These are phyloP conservation scores for Neoaliturus tenellus DNA, from an alignment of 2,888 invertebrate genomes.

Conservation along the genomic window DNA sequence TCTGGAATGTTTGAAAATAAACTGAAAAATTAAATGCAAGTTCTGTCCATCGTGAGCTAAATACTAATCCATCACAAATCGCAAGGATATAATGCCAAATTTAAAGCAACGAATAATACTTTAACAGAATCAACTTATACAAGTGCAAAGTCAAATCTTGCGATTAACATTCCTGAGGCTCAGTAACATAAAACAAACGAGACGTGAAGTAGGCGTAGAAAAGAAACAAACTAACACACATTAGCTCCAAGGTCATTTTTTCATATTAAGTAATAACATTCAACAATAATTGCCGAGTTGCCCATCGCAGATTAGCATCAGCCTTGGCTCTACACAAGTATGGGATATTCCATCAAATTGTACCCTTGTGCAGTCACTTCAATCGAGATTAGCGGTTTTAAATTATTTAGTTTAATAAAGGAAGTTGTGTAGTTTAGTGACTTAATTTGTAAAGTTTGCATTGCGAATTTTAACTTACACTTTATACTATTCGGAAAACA, in stretches of 20 bases:
- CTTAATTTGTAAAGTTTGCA: too few relatives aligned
- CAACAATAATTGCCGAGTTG: conserved; percentile 30
- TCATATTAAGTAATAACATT: conserved; percentile 34
- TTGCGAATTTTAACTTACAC: too few relatives aligned
- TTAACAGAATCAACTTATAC: too few relatives aligned
- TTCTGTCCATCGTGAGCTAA: too few relatives aligned
- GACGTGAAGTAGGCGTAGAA: background rate
- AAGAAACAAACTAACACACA: conserved; percentile 35
- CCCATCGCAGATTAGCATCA: conserved; percentile 37
- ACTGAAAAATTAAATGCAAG: too few relatives aligned
- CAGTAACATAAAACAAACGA: background rate
- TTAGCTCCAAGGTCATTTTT: conserved; percentile 35
- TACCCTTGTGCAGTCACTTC: background rate
- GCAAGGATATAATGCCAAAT: too few relatives aligned
- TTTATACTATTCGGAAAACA: too few relatives aligned
- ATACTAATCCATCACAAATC: too few relatives aligned
- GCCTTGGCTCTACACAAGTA: background rate
- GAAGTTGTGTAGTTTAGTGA: too few relatives aligned
- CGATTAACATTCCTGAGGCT: background rate
- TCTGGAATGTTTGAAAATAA: too few relatives aligned
- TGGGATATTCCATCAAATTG: conserved; percentile 10
- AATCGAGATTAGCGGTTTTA: background rate
- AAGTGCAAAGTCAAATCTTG: background rate
- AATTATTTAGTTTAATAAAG: background rate
- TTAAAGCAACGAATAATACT: too few relatives aligned